Evolutionary conservation across 1,140 invertebrate species (phyloP).

Genomic region (Cydia pomonella): DNA sequence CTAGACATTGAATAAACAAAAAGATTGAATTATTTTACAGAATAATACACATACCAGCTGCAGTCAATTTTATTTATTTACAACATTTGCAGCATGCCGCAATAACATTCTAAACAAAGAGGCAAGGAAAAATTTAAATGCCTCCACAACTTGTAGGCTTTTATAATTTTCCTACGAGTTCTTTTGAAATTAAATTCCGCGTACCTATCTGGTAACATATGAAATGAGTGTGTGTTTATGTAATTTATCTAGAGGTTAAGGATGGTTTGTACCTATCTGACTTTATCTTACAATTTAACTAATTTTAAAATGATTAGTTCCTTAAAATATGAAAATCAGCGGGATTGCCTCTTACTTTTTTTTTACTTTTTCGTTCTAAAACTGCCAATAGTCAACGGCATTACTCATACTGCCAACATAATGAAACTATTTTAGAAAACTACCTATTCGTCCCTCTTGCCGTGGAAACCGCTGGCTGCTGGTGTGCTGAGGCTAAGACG

Average conservation of each 20-base stretch:
- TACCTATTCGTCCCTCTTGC: no score
- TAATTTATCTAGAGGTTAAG: not conserved
- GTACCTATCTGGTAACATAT: conserved; percentile 4
- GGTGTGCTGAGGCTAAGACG: no score
- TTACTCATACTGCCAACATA: no score
- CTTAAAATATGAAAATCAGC: no score
- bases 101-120: conserved; percentile 30
- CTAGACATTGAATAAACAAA: no score
- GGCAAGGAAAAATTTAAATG: conserved; percentile 23
- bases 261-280: not conserved
- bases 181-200: conserved; percentile 26
- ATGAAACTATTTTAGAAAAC: no score
- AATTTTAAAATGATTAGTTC: no score
- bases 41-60: conserved; percentile 3
- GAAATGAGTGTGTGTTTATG: not conserved
- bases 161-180: conserved; percentile 12
- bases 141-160: conserved; percentile 19
- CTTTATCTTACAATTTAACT: no score
- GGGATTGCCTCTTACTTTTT: no score
- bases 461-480: no score
- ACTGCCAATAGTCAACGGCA: no score
- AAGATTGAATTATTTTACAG: not conserved
- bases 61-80: conserved; percentile 19
- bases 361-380: no score
- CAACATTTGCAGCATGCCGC: conserved; percentile 19